These are phyloP conservation scores for Pocillopora damicornis DNA, from an alignment of 64 coral and sea anemone species.

Conservation along the genomic window DNA sequence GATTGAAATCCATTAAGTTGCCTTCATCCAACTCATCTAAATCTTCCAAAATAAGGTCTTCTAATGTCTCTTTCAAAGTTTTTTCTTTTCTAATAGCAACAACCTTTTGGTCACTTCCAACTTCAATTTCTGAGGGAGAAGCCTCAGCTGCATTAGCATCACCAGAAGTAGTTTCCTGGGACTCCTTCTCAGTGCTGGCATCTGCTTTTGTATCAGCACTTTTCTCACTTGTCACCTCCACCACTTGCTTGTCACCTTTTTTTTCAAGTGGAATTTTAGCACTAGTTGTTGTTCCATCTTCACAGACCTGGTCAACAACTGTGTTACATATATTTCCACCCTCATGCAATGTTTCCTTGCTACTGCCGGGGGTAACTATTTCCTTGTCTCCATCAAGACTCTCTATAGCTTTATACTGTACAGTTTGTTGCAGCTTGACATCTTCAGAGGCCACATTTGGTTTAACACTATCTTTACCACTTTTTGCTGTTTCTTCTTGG, in stretches of 20 bases:
- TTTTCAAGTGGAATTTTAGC: not conserved
- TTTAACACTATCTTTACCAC: not conserved
- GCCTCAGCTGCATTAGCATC: not conserved
- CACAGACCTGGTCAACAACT: not conserved
- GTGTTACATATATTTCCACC: not conserved
- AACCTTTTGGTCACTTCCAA: not conserved
- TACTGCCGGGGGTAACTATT: not conserved
- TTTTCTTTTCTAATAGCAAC: no score
- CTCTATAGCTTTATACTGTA: not conserved
- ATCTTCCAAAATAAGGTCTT: not conserved
- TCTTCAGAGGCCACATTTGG: not conserved
- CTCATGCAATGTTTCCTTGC: not conserved
- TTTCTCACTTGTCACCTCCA: not conserved
- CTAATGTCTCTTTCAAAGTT: not conserved
- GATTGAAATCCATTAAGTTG: constrained; percentile 15
- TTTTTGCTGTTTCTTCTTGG: not conserved
- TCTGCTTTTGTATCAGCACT: not conserved
- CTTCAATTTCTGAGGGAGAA: not conserved
- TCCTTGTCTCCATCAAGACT: not conserved
- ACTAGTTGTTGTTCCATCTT: not conserved
- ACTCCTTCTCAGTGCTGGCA: not conserved
- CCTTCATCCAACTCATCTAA: not conserved
- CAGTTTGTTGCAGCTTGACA: not conserved
- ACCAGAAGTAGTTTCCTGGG: not conserved
- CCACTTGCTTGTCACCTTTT: not conserved